Base-by-base conservation (phyloP, 2,113 vertebrate species). In the Garra rufa region DNA sequence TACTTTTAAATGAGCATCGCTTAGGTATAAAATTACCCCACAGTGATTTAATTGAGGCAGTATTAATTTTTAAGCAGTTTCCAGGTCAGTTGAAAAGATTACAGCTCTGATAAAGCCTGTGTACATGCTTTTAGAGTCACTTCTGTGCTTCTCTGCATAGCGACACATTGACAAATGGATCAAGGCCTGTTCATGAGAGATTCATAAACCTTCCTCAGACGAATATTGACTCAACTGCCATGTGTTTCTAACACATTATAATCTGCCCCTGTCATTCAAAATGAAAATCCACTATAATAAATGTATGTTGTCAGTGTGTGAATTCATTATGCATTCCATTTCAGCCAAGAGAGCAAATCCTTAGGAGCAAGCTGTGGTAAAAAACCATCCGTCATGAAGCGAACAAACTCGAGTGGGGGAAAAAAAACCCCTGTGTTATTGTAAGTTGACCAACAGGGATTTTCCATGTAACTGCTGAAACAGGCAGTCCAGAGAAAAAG, bases 401-500 rank as follows among this genome's bases (percentile, higher is more conserved):
- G 44, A 81, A 81, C 69, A 75, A 69, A 57, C 44, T 71, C 34
- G 2, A 63, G 34, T 34, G 79, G 21, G 70, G 70, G 1, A 4
- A n/a, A 67, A 76, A 71, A 81, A 48, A 10, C 3, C 17, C 19
- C 41, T 19, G 8, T 15, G 34, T 34, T 41, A 24, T 74, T 41
- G 2, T 52, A 74, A 76, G 24, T 24, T 61, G 38, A 43, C 71
- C 52, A 43, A 55, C 61, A 81, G 70, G 61, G 46, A 81, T 69
- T 38, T 81, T 84, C 74, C 59, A 28, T 59, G 65, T 80, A 81
- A 55, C 46, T 73, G 52, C 63, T 86, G 74, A 70, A 83, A 80
- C 48, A 83, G 76, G 57, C 69, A 30, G 75, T 77, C 65, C 79
- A 57, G 65, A 74, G 50, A 85, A 82, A 85, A 78, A 57, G 57